These are phyloP conservation scores for Hirundichthys speculiger DNA, from an alignment of 2,113 vertebrate species.

Conservation along the genomic window DNA sequence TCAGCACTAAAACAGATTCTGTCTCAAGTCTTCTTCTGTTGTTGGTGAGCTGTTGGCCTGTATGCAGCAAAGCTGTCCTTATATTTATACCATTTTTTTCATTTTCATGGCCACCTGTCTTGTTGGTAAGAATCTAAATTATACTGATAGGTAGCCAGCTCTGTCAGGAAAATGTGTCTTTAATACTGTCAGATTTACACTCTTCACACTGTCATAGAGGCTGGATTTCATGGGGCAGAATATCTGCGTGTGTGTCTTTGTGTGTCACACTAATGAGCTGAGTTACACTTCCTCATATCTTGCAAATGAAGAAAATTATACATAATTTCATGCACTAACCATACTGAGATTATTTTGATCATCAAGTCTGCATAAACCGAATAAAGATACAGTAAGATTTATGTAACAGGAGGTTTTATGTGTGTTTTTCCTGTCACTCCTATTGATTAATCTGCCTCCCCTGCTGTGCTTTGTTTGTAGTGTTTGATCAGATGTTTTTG, in stretches of 20 bases:
- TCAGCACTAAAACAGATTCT: slow-evolving; percentile 6
- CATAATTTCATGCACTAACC: neutral
- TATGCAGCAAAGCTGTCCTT: slow-evolving; percentile 24
- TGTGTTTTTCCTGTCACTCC: slow-evolving; percentile 9
- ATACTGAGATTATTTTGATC: slow-evolving; percentile 17
- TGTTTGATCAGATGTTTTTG: slow-evolving; percentile 50
- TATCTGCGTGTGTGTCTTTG: neutral
- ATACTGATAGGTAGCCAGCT: slow-evolving; percentile 8
- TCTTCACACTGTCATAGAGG: slow-evolving; percentile 1
- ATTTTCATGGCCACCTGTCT: slow-evolving; percentile 28
- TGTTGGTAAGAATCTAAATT: slow-evolving; percentile 12
- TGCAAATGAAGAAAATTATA: slow-evolving; percentile 21
- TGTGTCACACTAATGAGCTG: slow-evolving; percentile 6
- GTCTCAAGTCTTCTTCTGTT: neutral
- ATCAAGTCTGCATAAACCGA: slow-evolving; percentile 1
- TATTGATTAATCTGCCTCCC: slow-evolving; percentile 45
- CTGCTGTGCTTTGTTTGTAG: slow-evolving; percentile 24
- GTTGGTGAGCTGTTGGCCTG: neutral
- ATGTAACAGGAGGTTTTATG: slow-evolving; percentile 5
- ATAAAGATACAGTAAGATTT: neutral
- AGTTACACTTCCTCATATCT: slow-evolving; percentile 9
- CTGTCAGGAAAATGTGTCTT: slow-evolving; percentile 6
- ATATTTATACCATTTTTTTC: slow-evolving; percentile 19
- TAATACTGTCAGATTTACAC: slow-evolving; percentile 8
- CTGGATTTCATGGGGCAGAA: slow-evolving; percentile 15